Conservation (phyloP, 2,888 invertebrate species). For the Heteromurus nitidus region DNA sequence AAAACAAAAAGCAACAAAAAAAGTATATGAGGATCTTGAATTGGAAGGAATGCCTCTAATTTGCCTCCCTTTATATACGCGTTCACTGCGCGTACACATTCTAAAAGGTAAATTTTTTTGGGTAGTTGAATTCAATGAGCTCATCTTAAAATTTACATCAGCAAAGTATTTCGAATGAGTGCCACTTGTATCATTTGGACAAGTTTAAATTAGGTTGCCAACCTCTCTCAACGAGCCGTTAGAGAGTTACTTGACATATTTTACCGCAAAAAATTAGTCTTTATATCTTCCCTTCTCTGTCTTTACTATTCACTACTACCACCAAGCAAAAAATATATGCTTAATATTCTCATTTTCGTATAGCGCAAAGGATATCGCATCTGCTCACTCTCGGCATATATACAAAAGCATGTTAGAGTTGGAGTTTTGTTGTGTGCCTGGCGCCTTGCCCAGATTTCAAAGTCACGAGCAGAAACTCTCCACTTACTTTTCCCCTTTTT, state of each 20-base stretch:
- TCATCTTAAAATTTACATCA: slow-evolving; percentile 64
- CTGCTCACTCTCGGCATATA: neutral
- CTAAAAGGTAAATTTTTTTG: no score
- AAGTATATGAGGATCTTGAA: no score
- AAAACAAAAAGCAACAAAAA: no score
- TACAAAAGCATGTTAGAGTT: neutral
- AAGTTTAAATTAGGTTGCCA: slow-evolving; percentile 70
- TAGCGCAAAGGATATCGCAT: neutral
- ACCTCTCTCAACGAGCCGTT: slow-evolving; percentile 70
- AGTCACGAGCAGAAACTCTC: slow-evolving; percentile 27
- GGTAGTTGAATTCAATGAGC: slow-evolving; percentile 60
- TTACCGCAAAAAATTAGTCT: slow-evolving; percentile 64
- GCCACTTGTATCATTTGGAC: slow-evolving; percentile 57
- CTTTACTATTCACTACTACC: no score
- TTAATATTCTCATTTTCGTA: no score
- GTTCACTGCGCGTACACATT: no score
- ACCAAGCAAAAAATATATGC: no score
- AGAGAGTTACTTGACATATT: slow-evolving; percentile 68
- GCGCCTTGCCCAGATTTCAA: slow-evolving; percentile 49
- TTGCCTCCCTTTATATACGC: no score
- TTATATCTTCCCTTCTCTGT: slow-evolving; percentile 32
- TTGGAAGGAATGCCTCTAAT: neutral
- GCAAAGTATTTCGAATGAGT: slow-evolving; percentile 56
- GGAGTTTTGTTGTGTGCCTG: neutral
- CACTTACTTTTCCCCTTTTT: slow-evolving; percentile 1